Base-by-base conservation (phyloP, 1,140 invertebrate genomes). In the Sminthurinus signatus region DNA sequence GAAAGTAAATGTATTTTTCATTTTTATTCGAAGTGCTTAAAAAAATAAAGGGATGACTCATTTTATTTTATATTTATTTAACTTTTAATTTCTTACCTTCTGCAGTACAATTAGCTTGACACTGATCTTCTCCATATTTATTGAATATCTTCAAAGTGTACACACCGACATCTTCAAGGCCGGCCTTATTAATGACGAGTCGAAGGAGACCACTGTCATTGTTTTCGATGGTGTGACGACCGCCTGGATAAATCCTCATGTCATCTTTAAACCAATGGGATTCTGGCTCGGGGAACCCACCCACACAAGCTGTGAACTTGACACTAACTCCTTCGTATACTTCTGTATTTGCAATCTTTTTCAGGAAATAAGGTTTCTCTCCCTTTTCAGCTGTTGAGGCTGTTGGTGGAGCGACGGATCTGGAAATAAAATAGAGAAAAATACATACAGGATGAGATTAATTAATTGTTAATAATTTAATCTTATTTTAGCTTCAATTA, bases 281-380 rank as follows among this genome's bases (percentile, higher is more conserved):
- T 51, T 89, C 88, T 0, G 91, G 91, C 52, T 92, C 88, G 0
- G 92, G 92, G 64, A 81, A 84, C 39, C 92, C 92, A 17, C 85
- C 85, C 31, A 87, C 83, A 74, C 91, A 93, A 31, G 91, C 91
- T 17, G 91, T 94, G 75, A 95, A 94, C 76, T 92, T 93, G 8
- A 56, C 67, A 19, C 85, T 86, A 86, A 93, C 91, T 10, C 89
- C 88, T 72, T 87, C 85, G 75, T 88, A 89, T 21, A 92, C 81
- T 76, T 94, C 91, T 29, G 87, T 87, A 75, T 93, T 90, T 0
- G 89, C 90, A 64, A 94, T 88, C 71, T 85, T 86, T 78, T 94
- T 95, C 60, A 95, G 76, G 81, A 94, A 94, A 2, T 85, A 83
- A 21, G 92, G 91, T 1, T 89, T 82, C 75, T 94, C 91, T 1